These are phyloP conservation scores for Sinocyclocheilus anophthalmus DNA, from an alignment of 2,113 vertebrate species.

Conservation along the genomic window DNA sequence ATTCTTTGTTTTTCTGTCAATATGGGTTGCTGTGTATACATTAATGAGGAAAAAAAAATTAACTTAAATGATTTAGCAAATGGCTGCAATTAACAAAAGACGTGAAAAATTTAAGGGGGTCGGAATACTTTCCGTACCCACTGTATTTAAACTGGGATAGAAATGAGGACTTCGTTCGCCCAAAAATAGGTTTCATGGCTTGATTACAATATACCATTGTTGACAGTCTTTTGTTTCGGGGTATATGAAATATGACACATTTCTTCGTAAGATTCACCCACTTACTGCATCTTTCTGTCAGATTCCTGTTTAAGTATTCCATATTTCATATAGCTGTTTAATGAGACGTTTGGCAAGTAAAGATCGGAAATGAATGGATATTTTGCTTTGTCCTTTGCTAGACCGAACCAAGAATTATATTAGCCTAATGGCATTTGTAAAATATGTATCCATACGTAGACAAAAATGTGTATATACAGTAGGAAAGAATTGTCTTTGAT, in stretches of 20 bases:
- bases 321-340: neutral
- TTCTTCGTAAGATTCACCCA: neutral
- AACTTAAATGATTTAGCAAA: too few species aligned
- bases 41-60: too few species aligned
- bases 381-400: neutral
- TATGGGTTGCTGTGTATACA: too few species aligned
- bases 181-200: neutral
- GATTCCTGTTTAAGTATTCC: neutral
- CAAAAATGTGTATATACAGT: conserved; percentile 55
- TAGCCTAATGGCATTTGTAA: conserved; percentile 46
- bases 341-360: neutral
- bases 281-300: neutral
- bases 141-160: too few species aligned
- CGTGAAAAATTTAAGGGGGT: too few species aligned
- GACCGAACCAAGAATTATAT: conserved; percentile 18
- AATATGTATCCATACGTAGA: conserved; percentile 56
- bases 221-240: neutral
- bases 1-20: too few species aligned
- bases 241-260: neutral
- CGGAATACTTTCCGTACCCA: too few species aligned
- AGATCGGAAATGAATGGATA: neutral
- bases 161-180: neutral
- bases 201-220: neutral
- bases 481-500: neutral
- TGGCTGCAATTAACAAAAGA: too few species aligned